Evolutionary conservation across 1,140 invertebrate genomes (phyloP).

Genomic region (Sitodiplosis mosellana): DNA sequence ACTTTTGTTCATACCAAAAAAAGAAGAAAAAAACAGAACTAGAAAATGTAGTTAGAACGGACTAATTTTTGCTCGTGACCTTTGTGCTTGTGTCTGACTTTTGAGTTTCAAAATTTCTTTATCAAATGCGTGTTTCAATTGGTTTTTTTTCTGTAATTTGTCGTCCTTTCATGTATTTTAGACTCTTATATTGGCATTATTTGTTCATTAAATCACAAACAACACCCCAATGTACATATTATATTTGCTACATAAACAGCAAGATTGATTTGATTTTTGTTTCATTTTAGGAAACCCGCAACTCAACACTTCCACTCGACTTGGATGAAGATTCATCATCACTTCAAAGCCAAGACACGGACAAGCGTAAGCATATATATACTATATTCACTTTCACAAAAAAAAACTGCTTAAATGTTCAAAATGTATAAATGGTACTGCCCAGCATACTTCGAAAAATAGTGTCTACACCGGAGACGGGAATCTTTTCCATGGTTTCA

Average conservation of each 20-base stretch:
- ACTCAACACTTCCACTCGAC: slow-evolving; percentile 67
- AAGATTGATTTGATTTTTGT: background rate
- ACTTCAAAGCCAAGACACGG: slow-evolving; percentile 56
- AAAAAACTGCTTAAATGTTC: too few relatives aligned
- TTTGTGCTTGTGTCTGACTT: background rate
- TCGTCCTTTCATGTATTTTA: too few relatives aligned
- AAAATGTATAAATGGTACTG: background rate
- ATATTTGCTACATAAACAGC: background rate
- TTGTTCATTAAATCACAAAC: too few relatives aligned
- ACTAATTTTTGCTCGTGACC: background rate
- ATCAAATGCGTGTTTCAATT: background rate
- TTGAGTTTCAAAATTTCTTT: slow-evolving; percentile 1
- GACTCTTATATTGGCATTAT: too few relatives aligned
- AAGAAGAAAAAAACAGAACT: too few relatives aligned
- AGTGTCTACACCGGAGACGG: too few relatives aligned
- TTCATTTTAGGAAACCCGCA: slow-evolving; percentile 56
- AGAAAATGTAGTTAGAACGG: background rate
- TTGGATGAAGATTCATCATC: slow-evolving; percentile 77
- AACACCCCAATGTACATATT: too few relatives aligned
- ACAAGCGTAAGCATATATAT: slow-evolving; percentile 39
- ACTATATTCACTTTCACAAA: background rate
- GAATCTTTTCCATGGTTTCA: too few relatives aligned
- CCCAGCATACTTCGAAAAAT: slow-evolving; percentile 1
- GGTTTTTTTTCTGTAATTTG: background rate
- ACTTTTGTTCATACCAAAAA: slow-evolving; percentile 1